phyloP scores from a whole-genome alignment of 2,797 vertebrate species.

The Sebastes cheni region DNA sequence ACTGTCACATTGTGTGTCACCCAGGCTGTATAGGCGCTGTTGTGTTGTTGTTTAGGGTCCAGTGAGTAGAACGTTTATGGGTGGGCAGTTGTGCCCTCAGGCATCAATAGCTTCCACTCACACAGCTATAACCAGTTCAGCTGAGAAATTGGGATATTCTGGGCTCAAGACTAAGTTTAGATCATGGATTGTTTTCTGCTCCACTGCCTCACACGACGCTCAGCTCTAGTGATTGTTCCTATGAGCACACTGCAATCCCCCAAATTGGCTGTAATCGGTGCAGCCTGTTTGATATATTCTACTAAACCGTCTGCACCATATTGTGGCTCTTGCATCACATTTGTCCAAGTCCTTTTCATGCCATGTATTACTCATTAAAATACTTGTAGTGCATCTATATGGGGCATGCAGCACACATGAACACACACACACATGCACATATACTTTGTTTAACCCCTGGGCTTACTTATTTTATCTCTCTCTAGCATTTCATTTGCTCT shows the following conservation, averaged over 20 bases:
- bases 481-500: conserved; percentile 33
- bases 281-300: conserved; percentile 34
- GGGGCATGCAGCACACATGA: neutral
- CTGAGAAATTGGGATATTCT: conserved; percentile 44
- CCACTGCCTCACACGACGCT: conserved; percentile 28
- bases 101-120: conserved; percentile 34
- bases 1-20: neutral
- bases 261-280: conserved; percentile 54
- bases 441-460: conserved; percentile 20
- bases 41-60: conserved; percentile 33
- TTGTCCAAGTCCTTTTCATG: neutral
- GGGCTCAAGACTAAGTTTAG: conserved; percentile 51
- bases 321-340: conserved; percentile 2
- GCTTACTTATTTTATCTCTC: conserved; percentile 40
- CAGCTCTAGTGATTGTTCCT: conserved; percentile 45
- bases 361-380: conserved; percentile 25
- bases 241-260: conserved; percentile 32
- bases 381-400: neutral
- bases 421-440: neutral
- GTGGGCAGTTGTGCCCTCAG: conserved; percentile 30
- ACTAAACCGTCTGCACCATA: conserved; percentile 6
- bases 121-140: conserved; percentile 39
- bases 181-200: conserved; percentile 49
- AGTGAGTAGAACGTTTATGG: conserved; percentile 36
- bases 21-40: neutral